A percentile compares a stretch with the other conserved stretches of the same genome.
phyloP scores from a whole-genome alignment of 2,888 invertebrate genomes.

The Reticulitermes lucifugus region DNA sequence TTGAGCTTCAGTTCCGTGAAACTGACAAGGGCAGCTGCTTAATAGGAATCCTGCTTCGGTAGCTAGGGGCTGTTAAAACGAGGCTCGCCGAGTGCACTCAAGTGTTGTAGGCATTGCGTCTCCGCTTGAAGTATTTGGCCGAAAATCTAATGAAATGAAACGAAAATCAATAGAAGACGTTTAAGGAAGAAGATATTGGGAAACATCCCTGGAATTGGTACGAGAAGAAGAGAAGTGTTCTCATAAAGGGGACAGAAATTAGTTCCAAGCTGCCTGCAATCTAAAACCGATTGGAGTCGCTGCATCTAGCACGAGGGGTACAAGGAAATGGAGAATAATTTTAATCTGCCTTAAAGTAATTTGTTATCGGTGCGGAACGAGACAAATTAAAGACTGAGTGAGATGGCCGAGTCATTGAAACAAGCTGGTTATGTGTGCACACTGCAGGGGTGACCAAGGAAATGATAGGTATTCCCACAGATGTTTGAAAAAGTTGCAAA shows the following conservation, averaged over 20 bases:
- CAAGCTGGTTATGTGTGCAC: neutral
- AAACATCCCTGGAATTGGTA: neutral
- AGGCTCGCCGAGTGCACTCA: neutral
- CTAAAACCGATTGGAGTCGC: slow-evolving; percentile 27
- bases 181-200: slow-evolving; percentile 28
- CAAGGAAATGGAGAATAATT: slow-evolving; percentile 23
- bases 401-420: neutral
- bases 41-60: neutral
- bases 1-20: too few species aligned
- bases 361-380: slow-evolving; percentile 21
- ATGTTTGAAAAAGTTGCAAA: too few species aligned
- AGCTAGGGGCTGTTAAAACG: neutral
- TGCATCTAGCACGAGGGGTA: neutral
- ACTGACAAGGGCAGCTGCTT: too few species aligned
- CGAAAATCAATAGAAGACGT: slow-evolving; percentile 33
- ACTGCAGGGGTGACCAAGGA: neutral
- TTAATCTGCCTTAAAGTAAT: slow-evolving; percentile 33
- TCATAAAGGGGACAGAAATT: slow-evolving; percentile 38
- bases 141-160: slow-evolving; percentile 30
- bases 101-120: neutral
- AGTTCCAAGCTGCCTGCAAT: slow-evolving; percentile 36
- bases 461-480: too few species aligned
- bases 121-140: neutral
- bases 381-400: slow-evolving; percentile 16
- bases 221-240: neutral